Percentiles rank a stretch among this genome's conserved stretches.
Evolutionary conservation across 2,113 vertebrate genomes (phyloP).

Genomic region (Xenopus tropicalis): UCB_Xtro_10.0 CM004445.2:67531501-67532000

Average conservation of each 20-base stretch:
- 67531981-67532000: too few species aligned
- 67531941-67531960: too few species aligned
- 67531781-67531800: constrained; percentile 53
- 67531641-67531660: constrained; percentile 69
- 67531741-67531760: constrained; percentile 66
- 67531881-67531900: constrained; percentile 4
- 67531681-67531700: constrained; percentile 61
- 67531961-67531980: too few species aligned
- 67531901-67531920: not conserved
- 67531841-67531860: constrained; percentile 24
- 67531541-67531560: constrained; percentile 74
- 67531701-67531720: constrained; percentile 58
- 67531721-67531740: constrained; percentile 53
- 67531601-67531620: constrained; percentile 65
- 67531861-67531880: constrained; percentile 14
- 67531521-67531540: constrained; percentile 72
- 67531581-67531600: constrained; percentile 65
- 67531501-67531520: constrained; percentile 71
- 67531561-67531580: constrained; percentile 60
- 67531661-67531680: constrained; percentile 70
- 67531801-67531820: constrained; percentile 52
- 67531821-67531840: constrained; percentile 33
- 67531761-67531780: constrained; percentile 58
- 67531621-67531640: constrained; percentile 73
- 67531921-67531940: too few species aligned